phyloP scores from a whole-genome alignment of 2,888 invertebrate species.

The Mellilla xanthometata region DNA sequence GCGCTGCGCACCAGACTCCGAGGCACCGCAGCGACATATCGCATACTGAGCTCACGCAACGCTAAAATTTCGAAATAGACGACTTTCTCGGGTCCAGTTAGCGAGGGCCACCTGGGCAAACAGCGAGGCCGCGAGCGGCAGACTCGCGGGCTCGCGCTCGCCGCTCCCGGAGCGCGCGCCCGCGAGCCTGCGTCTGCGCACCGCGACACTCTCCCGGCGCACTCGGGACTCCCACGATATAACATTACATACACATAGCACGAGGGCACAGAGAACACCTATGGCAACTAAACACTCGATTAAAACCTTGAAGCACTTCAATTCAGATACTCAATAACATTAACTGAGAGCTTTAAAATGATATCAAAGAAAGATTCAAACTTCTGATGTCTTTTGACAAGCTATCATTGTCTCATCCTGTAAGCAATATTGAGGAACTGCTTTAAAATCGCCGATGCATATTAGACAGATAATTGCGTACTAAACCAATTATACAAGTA shows the following conservation, averaged over 20 bases:
- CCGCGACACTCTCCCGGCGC: not conserved
- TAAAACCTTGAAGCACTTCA: too few species aligned
- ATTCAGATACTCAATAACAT: too few species aligned
- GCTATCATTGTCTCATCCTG: too few species aligned
- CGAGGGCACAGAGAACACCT: too few species aligned
- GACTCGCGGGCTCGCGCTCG: conserved; percentile 28
- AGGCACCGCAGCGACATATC: conserved; percentile 77
- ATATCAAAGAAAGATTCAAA: too few species aligned
- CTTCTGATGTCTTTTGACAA: too few species aligned
- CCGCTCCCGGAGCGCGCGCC: conserved; percentile 11
- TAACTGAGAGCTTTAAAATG: too few species aligned
- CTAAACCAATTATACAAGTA: conserved; percentile 37
- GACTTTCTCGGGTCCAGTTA: conserved; percentile 73
- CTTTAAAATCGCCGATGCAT: conserved; percentile 4
- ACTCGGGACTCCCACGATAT: too few species aligned
- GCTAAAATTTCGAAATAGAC: conserved; percentile 76
- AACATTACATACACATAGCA: too few species aligned
- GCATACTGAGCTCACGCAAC: conserved; percentile 69
- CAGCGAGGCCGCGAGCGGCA: conserved; percentile 46
- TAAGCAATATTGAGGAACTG: too few species aligned
- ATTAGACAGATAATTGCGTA: conserved; percentile 21
- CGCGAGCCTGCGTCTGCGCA: conserved; percentile 24
- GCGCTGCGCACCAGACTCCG: conserved; percentile 70
- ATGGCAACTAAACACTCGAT: too few species aligned
- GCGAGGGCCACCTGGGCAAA: conserved; percentile 63